Evolutionary conservation across 1,140 invertebrate genomes (phyloP), one percentile per base, ranked within the genome.

Genomic region (Rhyacophila brunnea): DNA sequence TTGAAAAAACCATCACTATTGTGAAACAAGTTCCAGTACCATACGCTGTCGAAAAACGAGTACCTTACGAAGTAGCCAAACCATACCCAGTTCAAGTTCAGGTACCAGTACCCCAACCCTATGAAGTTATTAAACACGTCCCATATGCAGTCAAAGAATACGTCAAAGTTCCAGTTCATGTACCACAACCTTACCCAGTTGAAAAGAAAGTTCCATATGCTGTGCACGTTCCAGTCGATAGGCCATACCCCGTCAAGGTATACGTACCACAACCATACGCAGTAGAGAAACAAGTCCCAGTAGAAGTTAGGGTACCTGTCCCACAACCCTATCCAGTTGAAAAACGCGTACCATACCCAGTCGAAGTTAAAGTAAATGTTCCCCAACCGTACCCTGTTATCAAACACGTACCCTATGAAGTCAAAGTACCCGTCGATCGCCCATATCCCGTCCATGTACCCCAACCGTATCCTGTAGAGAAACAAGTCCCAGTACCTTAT

Each of bases 1-100:
- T 87, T 61, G 79, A 86, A 65, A 90, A 86, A 71, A 89, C 87
- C 54, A 77, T 89, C 67, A 88, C 87, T 28, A 74, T 89, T 14
- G 81, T 86, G 40, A 90, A 90, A 71, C 85, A 85, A 67, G 81
- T 86, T 34, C 80, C 83, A 49, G 74, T 84, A 48, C 83, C 84
- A 45, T 82, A 83, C 54, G 81, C 85, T 52, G 85, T 88, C 23
- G 83, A 85, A 54, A 82, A 74, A 64, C 81, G 77, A 52, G 74
- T 87, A n/a, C 84, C 84, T n/a, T 84, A 85, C 67, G 80, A 80
- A 5, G 75, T 78, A 3, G 84, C 86, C 60, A 85, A 79, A 67
- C 84, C 81, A 60, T 77, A 87, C 13, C 83, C 82, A 50, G 83
- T 85, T 64, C 82, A 84, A 48, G 82, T 87, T 7, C 80, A 81